Percentiles rank a stretch among this genome's conserved stretches.
Evolutionary conservation across 92 coral and sea anemone genomes (phyloP).

Genomic region (Umimayanthus kanabou): DNA sequence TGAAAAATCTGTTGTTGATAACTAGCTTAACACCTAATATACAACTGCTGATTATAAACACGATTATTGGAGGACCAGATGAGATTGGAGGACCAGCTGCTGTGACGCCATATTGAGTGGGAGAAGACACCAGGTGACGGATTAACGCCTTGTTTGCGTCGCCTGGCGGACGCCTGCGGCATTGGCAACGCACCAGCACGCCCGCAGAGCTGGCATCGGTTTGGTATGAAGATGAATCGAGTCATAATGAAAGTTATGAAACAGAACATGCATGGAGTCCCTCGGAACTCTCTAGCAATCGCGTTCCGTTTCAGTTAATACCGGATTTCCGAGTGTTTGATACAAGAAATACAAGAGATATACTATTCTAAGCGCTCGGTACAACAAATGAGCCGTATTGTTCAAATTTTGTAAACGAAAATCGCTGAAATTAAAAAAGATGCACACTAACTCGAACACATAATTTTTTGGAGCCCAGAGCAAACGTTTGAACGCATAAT

Average conservation of each 20-base stretch:
- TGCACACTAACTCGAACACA: neutral
- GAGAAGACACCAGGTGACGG: neutral
- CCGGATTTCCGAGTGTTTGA: neutral
- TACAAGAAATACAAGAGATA: neutral
- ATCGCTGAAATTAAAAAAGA: neutral
- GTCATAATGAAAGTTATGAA: neutral
- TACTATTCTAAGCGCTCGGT: too few relatives aligned
- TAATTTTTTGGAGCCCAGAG: neutral
- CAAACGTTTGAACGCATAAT: neutral
- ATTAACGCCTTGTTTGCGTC: constrained; percentile 17
- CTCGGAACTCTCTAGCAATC: neutral
- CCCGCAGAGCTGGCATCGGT: neutral
- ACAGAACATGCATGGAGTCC: neutral
- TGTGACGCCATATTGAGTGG: neutral
- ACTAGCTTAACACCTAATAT: neutral
- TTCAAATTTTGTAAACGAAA: neutral
- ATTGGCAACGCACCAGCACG: neutral
- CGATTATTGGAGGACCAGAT: neutral
- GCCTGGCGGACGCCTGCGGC: constrained; percentile 18
- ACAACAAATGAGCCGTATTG: neutral
- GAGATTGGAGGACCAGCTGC: neutral
- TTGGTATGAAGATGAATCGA: neutral
- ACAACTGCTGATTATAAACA: neutral
- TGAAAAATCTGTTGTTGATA: neutral
- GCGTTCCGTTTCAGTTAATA: neutral